phyloP scores from a whole-genome alignment of 2,797 vertebrate species.

The Eremophila alpestris region DNA sequence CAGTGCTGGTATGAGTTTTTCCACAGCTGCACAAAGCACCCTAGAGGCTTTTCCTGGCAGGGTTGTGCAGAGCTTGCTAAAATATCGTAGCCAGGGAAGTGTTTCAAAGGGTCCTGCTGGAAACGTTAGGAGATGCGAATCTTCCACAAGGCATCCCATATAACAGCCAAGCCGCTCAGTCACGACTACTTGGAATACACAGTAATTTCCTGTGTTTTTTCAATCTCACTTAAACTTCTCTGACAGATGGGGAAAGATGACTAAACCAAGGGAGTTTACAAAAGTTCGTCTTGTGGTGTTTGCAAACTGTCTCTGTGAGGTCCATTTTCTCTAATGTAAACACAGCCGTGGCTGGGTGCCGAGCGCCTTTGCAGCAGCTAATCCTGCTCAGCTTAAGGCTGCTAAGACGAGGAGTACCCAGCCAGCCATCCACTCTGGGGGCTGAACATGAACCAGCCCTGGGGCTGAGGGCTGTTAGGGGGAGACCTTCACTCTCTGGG shows the following conservation, averaged over 20 bases:
- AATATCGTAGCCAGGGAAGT: background rate
- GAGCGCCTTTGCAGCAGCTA: constrained; percentile 21
- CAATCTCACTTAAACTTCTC: constrained; percentile 70
- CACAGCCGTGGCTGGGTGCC: constrained; percentile 62
- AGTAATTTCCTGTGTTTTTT: constrained; percentile 77
- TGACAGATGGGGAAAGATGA: constrained; percentile 74
- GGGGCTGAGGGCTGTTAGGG: background rate
- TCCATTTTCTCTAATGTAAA: constrained; percentile 71
- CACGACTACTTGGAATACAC: constrained; percentile 75
- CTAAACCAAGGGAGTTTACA: constrained; percentile 73
- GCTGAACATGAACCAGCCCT: background rate
- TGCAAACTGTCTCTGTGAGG: constrained; percentile 71
- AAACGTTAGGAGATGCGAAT: constrained; percentile 65
- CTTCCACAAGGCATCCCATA: constrained; percentile 62
- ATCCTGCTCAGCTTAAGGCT: constrained; percentile 49
- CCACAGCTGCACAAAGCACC: background rate
- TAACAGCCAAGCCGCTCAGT: constrained; percentile 73
- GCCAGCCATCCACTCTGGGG: background rate
- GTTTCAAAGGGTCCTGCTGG: constrained; percentile 14
- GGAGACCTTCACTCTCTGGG: background rate
- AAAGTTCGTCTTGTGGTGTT: constrained; percentile 71
- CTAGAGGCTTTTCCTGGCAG: constrained; percentile 50
- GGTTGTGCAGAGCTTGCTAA: background rate
- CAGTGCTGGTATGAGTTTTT: background rate
- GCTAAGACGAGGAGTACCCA: background rate